These are phyloP conservation scores for Zosterops lateralis DNA, from an alignment of 2,113 vertebrate species.

Conservation along the genomic window DNA sequence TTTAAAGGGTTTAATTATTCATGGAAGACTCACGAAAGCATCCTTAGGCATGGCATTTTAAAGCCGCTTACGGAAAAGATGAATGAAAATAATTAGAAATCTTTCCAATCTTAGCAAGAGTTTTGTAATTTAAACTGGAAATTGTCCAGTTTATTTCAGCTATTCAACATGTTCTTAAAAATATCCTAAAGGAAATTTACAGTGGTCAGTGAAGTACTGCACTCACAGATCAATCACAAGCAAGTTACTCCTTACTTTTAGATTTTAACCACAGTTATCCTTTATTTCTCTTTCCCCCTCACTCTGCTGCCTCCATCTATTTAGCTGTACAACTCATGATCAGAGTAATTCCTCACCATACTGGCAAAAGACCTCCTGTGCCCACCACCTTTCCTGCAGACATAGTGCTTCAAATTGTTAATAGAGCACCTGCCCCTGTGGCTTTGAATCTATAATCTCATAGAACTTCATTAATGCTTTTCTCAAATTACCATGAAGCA, in stretches of 20 bases:
- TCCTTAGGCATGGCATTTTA: neutral
- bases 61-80: neutral
- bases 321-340: neutral
- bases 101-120: neutral
- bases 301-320: neutral
- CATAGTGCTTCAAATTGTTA: neutral
- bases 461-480: slow-evolving; percentile 6
- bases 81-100: neutral
- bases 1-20: neutral
- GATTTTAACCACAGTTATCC: neutral
- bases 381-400: neutral
- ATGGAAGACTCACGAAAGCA: neutral
- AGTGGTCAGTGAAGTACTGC: neutral
- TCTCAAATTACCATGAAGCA: neutral
- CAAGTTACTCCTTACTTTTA: neutral
- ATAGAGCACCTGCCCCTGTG: neutral
- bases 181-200: neutral
- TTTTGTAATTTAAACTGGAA: neutral
- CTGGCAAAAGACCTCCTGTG: neutral
- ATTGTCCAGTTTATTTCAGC: neutral
- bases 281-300: neutral
- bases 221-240: neutral
- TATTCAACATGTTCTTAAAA: neutral
- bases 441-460: slow-evolving; percentile 1
- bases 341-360: neutral